Evolutionary conservation across 2,113 vertebrate genomes (phyloP).

Genomic region (Gadus macrocephalus): DNA sequence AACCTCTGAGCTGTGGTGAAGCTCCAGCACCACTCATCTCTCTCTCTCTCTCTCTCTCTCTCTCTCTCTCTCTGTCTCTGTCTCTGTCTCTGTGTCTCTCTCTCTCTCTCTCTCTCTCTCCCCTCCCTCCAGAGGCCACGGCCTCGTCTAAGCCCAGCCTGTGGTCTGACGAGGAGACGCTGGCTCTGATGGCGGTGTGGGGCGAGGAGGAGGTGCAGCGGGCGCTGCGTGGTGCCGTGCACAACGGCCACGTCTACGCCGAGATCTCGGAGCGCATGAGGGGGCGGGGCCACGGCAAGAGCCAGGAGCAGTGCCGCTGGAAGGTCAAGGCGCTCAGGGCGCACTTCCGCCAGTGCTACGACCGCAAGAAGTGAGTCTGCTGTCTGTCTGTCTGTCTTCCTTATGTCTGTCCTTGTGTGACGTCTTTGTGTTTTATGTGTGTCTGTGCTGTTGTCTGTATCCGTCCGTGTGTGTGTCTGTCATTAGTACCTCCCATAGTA

Average conservation of each 20-base stretch:
- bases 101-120: neutral
- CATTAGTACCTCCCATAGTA: no score
- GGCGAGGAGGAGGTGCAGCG: conserved; percentile 59
- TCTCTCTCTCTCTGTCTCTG: no score
- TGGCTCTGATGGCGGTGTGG: conserved; percentile 64
- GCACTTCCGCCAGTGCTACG: conserved; percentile 60
- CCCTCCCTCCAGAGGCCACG: conserved; percentile 32
- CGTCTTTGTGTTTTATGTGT: no score
- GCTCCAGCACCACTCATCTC: neutral
- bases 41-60: no score
- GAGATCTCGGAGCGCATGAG: conserved; percentile 56
- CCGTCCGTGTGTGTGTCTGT: no score
- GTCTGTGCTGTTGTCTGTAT: no score
- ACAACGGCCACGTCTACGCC: conserved; percentile 61
- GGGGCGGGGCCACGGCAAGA: conserved; percentile 49
- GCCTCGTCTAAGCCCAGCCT: conserved; percentile 27
- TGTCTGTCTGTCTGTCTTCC: no score
- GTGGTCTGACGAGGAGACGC: conserved; percentile 63
- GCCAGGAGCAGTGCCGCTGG: conserved; percentile 63
- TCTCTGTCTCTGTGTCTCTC: no score
- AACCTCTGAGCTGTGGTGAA: neutral
- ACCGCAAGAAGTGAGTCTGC: conserved; percentile 59
- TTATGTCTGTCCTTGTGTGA: no score
- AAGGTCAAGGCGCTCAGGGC: conserved; percentile 64
- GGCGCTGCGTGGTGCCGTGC: conserved; percentile 47